Evolutionary conservation across 2,113 vertebrate species (phyloP), one percentile per base, ranked within the genome.

Genomic region (Gobio gobio): DNA sequence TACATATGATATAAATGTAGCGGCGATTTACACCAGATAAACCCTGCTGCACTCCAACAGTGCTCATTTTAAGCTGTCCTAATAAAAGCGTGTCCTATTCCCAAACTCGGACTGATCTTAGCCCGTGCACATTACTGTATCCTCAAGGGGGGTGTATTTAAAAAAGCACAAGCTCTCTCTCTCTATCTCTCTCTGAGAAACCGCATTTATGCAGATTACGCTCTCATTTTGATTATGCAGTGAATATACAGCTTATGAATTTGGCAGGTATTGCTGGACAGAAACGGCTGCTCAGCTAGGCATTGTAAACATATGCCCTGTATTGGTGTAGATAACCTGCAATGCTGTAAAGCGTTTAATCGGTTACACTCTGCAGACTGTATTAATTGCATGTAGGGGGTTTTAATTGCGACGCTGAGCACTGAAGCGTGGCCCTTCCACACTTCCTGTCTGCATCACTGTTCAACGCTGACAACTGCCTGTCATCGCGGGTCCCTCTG

Each of bases 391-490:
- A 22, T 86, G 85, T 84, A 83, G 85, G 85, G 61, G 74, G 33
- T 51, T 85, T 89, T 88, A 90, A 86, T 89, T 88, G 83, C 76
- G 43, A 58, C n/a, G 45, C 58, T 26, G 73, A 10, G 59, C 83
- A 68, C 63, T 89, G 83, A 78, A 78, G 87, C 45, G 4, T 89
- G 86, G 18, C 77, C 80, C 78, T 85, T 76, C 84, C 84, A 87
- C 87, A 86, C 87, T 89, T 66, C 77, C 64, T 75, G 90, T 92
- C 89, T 90, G 90, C 84, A 64, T 88, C 90, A 87, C 84, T 86
- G 89, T 91, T 88, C 72, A 88, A 90, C 87, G 86, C 72, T 93
- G 93, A 93, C 93, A 93, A 93, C 91, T 93, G 91, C 89, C 92
- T 92, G 93, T 94, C 93, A 93, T 86, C 84, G 78, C 78, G 0